Evolutionary conservation across 2,113 vertebrate species (phyloP), one percentile per base, ranked within the genome.

Genomic region (Cynopterus brachyotis): DNA sequence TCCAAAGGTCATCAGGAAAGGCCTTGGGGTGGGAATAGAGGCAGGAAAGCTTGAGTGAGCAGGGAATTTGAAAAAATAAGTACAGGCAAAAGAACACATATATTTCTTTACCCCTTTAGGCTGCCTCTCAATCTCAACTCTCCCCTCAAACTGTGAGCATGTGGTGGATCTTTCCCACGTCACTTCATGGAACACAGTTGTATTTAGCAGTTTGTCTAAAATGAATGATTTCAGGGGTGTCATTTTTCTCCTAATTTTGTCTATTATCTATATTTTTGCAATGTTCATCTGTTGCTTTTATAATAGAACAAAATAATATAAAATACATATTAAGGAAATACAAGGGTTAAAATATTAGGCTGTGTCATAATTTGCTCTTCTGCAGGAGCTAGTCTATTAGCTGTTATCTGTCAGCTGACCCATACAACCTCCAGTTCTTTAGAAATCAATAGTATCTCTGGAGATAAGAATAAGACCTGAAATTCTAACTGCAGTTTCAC

Each of bases 341-440:
- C 2, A 76, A 57, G 79, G 13, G 9, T 89, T 70, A 93, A 96
- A 93, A 45, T 85, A 62, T 45, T 79, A 76, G 30, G 5, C 1
- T 84, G 81, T 1, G 1, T 66, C 28, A 42, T 47, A 40, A 75
- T 90, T 96, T 94, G 3, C 32, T 80, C 0, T 55, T 92, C 22
- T 76, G 60, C 2, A 81, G 62, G 30, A 91, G 67, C 42, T 35
- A 53, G 35, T 24, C 53, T 67, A n/a, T 88, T 67, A 40, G 15
- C 24, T 72, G 30, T 83, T 87, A 78, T 37, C 45, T 94, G 70
- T 76, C 78, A 83, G 50, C 73, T 75, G 67, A 95, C 57, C 78
- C 50, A 92, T 96, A 83, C 66, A 93, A 83, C 45, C 32, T 86
- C 24, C 24, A 26, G 3, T 93, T 91, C 78, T 95, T 94, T 82